These are phyloP conservation scores for Lordiphosa clarofinis DNA, from an alignment of 1,140 invertebrate species.

Conservation along the genomic window DNA sequence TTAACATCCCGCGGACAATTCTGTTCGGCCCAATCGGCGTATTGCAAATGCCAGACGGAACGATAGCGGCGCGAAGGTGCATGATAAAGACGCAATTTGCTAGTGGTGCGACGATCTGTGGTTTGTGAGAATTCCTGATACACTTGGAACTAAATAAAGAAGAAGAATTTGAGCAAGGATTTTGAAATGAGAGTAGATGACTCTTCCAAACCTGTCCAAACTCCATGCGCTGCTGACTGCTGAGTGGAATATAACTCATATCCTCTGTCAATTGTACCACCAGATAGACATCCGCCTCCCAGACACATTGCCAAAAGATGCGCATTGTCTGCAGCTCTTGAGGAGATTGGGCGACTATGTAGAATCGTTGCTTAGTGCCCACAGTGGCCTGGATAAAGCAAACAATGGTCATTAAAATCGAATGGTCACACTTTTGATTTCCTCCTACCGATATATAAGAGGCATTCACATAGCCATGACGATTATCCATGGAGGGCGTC, in stretches of 20 bases:
- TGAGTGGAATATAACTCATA: constrained; percentile 83
- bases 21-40: constrained; percentile 88
- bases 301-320: constrained; percentile 93
- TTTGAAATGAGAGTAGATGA: not conserved
- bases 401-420: not conserved
- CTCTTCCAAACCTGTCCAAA: constrained; percentile 81
- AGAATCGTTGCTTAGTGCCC: constrained; percentile 88
- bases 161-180: not conserved
- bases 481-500: constrained; percentile 88
- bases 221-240: constrained; percentile 80
- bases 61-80: constrained; percentile 81
- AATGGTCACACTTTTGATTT: not conserved
- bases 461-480: constrained; percentile 93
- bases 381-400: constrained; percentile 83
- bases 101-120: constrained; percentile 83
- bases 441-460: constrained; percentile 89
- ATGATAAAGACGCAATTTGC: constrained; percentile 82
- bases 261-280: constrained; percentile 87
- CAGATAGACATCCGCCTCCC: constrained; percentile 90
- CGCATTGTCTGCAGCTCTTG: constrained; percentile 65
- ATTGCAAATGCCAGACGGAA: constrained; percentile 90
- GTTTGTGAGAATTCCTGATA: constrained; percentile 84
- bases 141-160: constrained; percentile 84
- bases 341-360: constrained; percentile 91
- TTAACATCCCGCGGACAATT: constrained; percentile 84